Evolutionary conservation across 2,888 invertebrate genomes (phyloP), one percentile per base, ranked within the genome.

Genomic region (Yponomeuta cagnagella): DNA sequence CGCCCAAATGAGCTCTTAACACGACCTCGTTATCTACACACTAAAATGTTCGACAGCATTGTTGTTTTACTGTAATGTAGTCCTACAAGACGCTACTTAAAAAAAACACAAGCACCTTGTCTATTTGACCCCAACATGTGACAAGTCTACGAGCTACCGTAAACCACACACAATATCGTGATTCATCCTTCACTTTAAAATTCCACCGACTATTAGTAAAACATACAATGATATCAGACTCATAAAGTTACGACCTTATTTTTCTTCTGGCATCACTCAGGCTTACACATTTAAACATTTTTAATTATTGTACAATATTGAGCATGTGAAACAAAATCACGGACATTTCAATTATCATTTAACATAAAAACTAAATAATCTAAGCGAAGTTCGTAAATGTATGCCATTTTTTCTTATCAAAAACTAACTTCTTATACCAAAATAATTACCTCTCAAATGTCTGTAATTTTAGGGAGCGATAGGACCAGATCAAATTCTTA

Each of bases 31-130:
- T 68, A 68, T 68, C 68, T 12, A 48, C 8, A n/a, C 68, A 68
- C 68, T 48, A 37, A 68, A 68, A 68, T 48, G 23, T 68, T 23
- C n/a, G 68, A 48, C 68, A 48, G 3, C 23, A n/a, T 37, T 68
- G n/a, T 68, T 68, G 68, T 68, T 68, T 68, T 65, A 58, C 52
- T 58, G 65, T 65, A 33, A 65, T 65, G 33, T 33, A 33, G 31
- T 12, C n/a, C 12, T 12, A 33, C 65, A 65, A 12, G 33, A 30
- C 10, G 30, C 30, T 65, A 43, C 37, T 8, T 65, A 69, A 52
- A 69, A 66, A 23, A 87, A 83, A 86, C 88, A 84, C 65, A 83
- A 89, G 87, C 87, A 88, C 89, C 81, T 68, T 87, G 82, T 75
- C 77, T 77, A 80, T 76, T 81, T 86, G 88, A 88, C 86, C 85